These are phyloP conservation scores for Dryococelus australis DNA, from an alignment of 2,888 invertebrate species.

Conservation along the genomic window DNA sequence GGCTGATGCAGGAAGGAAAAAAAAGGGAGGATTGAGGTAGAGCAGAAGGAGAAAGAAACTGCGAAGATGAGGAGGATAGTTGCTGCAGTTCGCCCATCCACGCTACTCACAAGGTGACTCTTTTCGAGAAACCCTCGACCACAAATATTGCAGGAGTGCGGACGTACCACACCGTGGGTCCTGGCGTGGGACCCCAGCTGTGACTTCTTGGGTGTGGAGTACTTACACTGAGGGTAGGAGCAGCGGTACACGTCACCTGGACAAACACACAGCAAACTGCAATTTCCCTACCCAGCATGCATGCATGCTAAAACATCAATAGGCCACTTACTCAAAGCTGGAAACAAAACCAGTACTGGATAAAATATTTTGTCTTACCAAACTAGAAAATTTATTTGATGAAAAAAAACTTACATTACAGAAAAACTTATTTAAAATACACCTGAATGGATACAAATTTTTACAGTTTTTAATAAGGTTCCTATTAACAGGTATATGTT, in stretches of 20 bases:
- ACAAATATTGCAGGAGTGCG: constrained; percentile 66
- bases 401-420: no score
- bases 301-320: neutral
- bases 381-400: no score
- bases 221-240: constrained; percentile 67
- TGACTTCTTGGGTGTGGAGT: constrained; percentile 69
- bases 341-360: no score
- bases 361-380: no score
- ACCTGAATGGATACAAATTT: no score
- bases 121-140: constrained; percentile 72
- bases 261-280: neutral
- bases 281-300: neutral
- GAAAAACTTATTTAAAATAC: no score
- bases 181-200: constrained; percentile 71
- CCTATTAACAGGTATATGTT: no score
- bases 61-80: neutral
- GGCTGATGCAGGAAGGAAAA: neutral
- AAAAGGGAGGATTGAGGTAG: neutral
- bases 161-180: constrained; percentile 65
- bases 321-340: no score
- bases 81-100: neutral
- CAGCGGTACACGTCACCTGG: constrained; percentile 69
- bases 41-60: neutral
- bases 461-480: no score
- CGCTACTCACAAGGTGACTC: constrained; percentile 62